Evolutionary conservation across 2,888 invertebrate species (phyloP).

Genomic region (Adineta ricciae): DNA sequence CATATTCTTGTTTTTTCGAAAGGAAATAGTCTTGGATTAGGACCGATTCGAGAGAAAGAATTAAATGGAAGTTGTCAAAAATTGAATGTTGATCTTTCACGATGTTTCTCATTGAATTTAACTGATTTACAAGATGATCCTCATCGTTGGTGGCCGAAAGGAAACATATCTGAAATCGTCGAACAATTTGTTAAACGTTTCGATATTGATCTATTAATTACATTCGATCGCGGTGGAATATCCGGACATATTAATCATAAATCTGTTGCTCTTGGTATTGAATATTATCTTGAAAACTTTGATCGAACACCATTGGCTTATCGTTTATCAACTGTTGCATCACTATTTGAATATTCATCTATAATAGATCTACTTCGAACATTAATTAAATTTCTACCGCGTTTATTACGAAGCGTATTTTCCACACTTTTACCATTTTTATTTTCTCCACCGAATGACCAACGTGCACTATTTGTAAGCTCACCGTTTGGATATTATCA

Average conservation of each 20-base stretch:
- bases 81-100: background rate
- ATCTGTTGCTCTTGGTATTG: background rate
- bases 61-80: slow-evolving; percentile 8
- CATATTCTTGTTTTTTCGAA: slow-evolving; percentile 25
- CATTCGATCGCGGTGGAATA: background rate
- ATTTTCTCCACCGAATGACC: background rate
- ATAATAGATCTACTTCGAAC: background rate
- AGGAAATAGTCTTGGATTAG: slow-evolving; percentile 24
- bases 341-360: background rate
- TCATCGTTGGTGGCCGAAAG: background rate
- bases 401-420: background rate
- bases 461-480: background rate
- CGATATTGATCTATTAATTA: background rate
- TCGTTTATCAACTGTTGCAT: background rate
- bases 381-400: background rate
- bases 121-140: slow-evolving; percentile 11
- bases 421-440: background rate
- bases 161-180: background rate
- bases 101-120: background rate
- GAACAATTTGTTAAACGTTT: background rate
- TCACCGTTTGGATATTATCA: slow-evolving; percentile 20
- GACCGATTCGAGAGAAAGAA: slow-evolving; percentile 20
- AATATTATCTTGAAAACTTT: background rate
- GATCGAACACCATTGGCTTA: background rate
- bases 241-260: background rate